Evolutionary conservation across 2,113 vertebrate genomes (phyloP), one percentile per base, ranked within the genome.

Genomic region (Tachysurus fulvidraco): DNA sequence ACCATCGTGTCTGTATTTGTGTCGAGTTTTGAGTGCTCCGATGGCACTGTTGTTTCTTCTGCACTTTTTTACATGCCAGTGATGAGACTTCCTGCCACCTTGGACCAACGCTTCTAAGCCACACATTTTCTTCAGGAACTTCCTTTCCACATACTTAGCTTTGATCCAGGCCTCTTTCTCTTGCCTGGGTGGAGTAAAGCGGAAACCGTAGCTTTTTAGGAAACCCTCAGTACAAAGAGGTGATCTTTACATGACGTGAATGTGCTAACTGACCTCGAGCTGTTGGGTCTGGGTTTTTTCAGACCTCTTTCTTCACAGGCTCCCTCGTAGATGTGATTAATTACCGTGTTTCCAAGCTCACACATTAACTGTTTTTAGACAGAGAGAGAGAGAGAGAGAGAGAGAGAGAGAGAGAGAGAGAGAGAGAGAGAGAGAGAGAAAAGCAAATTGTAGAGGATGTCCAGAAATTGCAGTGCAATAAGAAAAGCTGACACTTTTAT

Each of bases 291-390:
- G 12, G 97, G 97, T 92, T 99, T 99, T 94, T 97, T 97, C 30
- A 93, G 91, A 87, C 97, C 95, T 84, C 95, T 85, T 90, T 96
- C 96, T 84, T 97, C 96, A 84, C 96, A 91, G 81, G 94, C 92
- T 0, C 96, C 97, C 95, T 99, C 98, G 90, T 99, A 99, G 93
- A 99, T 97, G 86, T 96, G 95, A 93, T 99, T 99, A 90, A 99
- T 97, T 86, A 97, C 96, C 89, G 95, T 94, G 93, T 99, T 99
- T 17, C 98, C 98, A 93, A 99, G 90, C 87, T 98, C 97, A 95
- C 98, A 99, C 98, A 99, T 99, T 89, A 99, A 93, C 98, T 99
- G 89, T 28, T 59, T 73, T n/a, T 19, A 50, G 46, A 50, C 5
- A 50, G 46, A 90, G 10, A 88, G 44, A 71, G 57, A 85, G 19